Percentiles rank a stretch among this genome's conserved stretches.
Conservation (phyloP, 2,113 vertebrate genomes). For the Oncorhynchus gorbuscha region DNA sequence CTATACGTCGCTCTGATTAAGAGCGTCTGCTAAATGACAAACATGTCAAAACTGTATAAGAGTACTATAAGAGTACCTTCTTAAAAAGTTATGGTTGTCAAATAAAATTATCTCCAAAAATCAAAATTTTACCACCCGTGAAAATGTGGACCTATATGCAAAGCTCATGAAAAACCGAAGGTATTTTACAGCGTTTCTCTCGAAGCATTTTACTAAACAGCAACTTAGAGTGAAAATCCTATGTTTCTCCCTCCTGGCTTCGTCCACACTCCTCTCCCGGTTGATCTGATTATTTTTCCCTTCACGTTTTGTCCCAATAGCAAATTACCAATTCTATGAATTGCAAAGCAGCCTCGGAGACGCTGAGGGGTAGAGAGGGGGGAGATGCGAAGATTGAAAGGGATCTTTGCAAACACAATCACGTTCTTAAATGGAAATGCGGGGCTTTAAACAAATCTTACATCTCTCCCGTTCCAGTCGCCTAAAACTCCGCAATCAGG, state of each 20-base stretch:
- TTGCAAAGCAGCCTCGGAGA: constrained; percentile 87
- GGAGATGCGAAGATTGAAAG: constrained; percentile 81
- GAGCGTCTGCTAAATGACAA: too few species aligned
- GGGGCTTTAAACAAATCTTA: constrained; percentile 86
- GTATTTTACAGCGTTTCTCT: constrained; percentile 54
- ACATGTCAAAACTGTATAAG: too few species aligned
- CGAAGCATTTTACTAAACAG: constrained; percentile 63
- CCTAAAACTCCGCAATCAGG: constrained; percentile 82
- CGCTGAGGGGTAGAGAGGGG: constrained; percentile 78
- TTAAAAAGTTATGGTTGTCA: neutral
- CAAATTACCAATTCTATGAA: constrained; percentile 92
- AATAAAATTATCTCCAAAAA: neutral
- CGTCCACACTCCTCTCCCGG: constrained; percentile 72
- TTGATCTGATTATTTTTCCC: constrained; percentile 89
- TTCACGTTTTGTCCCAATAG: constrained; percentile 89
- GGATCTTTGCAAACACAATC: constrained; percentile 89
- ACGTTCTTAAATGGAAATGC: constrained; percentile 88
- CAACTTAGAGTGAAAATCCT: constrained; percentile 67
- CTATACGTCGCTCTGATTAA: too few species aligned
- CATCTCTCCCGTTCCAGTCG: constrained; percentile 84
- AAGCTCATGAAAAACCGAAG: constrained; percentile 26
- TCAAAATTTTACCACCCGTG: neutral
- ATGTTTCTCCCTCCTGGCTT: constrained; percentile 67
- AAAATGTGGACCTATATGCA: constrained; percentile 26
- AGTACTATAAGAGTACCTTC: too few species aligned